Evolutionary conservation across 2,113 vertebrate genomes (phyloP).

Genomic region (Solenodon paradoxus): DNA sequence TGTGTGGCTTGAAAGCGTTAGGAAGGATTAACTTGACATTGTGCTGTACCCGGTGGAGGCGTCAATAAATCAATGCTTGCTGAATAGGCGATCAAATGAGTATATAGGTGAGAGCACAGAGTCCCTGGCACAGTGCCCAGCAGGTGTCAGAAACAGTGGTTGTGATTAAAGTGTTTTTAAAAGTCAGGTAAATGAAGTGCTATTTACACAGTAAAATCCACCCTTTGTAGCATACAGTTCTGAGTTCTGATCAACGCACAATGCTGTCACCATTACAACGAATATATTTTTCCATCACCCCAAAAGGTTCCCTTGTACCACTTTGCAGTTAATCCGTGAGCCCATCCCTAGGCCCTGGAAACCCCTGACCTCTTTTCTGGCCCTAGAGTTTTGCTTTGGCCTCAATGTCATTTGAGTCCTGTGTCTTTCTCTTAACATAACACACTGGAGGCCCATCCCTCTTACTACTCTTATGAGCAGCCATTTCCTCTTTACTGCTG

Average conservation of each 20-base stretch:
- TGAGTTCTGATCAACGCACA: background rate
- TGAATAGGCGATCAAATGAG: background rate
- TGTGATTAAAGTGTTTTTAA: background rate
- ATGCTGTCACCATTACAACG: background rate
- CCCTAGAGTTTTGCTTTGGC: background rate
- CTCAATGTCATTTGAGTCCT: background rate
- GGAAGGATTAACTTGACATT: background rate
- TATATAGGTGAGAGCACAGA: background rate
- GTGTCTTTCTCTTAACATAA: background rate
- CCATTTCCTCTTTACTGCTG: background rate
- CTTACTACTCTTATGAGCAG: background rate
- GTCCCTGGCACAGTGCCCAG: background rate
- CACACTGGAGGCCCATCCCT: background rate
- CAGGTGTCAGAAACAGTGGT: background rate
- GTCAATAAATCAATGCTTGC: background rate
- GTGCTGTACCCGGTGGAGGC: background rate
- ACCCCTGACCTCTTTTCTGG: background rate
- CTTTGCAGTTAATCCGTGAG: background rate
- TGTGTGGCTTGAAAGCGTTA: background rate
- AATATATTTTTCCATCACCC: background rate
- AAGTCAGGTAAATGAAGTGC: background rate
- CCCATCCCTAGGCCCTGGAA: background rate
- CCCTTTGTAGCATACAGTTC: background rate
- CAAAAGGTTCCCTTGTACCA: background rate
- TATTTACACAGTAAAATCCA: background rate